phyloP scores from a whole-genome alignment of 2,888 invertebrate species.

The Amiota communis region DNA sequence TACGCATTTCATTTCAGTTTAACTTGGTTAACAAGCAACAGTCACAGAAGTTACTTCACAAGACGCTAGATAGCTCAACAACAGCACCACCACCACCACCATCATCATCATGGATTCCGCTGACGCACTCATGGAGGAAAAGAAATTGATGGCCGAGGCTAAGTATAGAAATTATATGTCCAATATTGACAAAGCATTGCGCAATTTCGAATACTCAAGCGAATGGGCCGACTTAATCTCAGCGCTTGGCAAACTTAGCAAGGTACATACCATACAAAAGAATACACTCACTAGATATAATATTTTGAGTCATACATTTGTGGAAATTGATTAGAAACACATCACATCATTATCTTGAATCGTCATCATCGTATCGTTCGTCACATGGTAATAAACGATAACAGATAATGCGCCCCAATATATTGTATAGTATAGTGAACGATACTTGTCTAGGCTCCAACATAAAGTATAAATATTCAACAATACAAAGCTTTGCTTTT shows the following conservation, averaged over 20 bases:
- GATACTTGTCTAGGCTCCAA: no score
- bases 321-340: no score
- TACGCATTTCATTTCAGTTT: neutral
- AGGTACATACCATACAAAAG: conserved; percentile 80
- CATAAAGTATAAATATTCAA: no score
- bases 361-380: no score
- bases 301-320: no score
- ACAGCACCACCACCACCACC: neutral
- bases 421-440: no score
- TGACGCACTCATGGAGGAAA: conserved; percentile 78
- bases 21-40: no score
- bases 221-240: conserved; percentile 97
- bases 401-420: no score
- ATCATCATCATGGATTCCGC: conserved; percentile 69
- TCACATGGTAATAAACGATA: no score
- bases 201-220: conserved; percentile 93
- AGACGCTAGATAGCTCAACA: neutral
- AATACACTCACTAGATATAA: neutral
- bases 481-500: no score
- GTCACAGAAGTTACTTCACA: neutral
- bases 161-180: conserved; percentile 87
- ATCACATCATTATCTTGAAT: no score
- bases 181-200: conserved; percentile 89
- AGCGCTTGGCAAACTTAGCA: conserved; percentile 90
- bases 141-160: conserved; percentile 85